phyloP scores from a whole-genome alignment of 35 echinoderm and acorn worm genomes.

The Heliocidaris tuberculata region DNA sequence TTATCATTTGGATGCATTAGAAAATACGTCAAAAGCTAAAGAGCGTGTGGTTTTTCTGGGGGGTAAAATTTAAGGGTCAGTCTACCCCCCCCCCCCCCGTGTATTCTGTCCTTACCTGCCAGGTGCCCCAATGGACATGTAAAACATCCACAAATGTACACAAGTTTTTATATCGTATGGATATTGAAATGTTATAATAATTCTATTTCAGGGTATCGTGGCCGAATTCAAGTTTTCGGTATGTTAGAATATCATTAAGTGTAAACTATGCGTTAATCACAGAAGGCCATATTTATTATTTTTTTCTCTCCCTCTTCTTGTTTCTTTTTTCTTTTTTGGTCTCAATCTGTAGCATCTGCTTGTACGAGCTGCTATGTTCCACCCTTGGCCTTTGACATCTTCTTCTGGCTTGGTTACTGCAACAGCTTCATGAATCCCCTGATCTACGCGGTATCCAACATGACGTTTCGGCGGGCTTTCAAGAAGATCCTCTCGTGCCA shows the following conservation, averaged over 20 bases:
- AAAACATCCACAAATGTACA: no score
- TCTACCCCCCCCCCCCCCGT: no score
- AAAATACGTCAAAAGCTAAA: no score
- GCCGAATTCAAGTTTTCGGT: neutral
- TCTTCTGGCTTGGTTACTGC: constrained; percentile 90
- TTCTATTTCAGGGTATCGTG: no score
- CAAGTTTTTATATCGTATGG: no score
- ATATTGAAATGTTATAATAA: no score
- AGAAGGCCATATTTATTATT: neutral
- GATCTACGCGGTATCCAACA: constrained; percentile 85
- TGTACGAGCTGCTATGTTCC: constrained; percentile 61
- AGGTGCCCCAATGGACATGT: no score
- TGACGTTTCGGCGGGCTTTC: constrained; percentile 75
- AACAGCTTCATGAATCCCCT: constrained; percentile 84
- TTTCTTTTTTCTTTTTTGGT: neutral
- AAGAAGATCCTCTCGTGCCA: constrained; percentile 76
- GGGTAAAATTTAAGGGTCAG: no score
- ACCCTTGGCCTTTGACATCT: constrained; percentile 55
- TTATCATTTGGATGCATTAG: no score
- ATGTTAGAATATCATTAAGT: neutral
- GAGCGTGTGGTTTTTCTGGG: no score
- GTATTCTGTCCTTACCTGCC: no score
- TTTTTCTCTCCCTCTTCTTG: neutral
- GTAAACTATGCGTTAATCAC: neutral
- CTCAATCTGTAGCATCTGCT: neutral